phyloP scores from a whole-genome alignment of 2,113 vertebrate genomes.

The Chelonoidis abingdonii region DNA sequence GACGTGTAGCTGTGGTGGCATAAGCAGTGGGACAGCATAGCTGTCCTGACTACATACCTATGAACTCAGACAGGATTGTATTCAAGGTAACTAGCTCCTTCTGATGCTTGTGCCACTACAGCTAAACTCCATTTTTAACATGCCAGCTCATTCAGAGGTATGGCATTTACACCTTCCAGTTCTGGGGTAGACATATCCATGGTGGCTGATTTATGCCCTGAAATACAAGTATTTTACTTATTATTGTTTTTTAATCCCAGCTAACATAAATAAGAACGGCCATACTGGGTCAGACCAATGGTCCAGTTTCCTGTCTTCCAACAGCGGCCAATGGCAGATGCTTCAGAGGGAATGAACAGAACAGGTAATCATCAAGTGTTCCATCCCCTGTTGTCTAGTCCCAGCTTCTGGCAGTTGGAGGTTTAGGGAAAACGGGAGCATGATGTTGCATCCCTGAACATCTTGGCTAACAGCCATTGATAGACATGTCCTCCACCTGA shows the following conservation, averaged over 20 bases:
- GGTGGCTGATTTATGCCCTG: fast-evolving
- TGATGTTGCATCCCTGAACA: not conserved
- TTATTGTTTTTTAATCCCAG: not conserved
- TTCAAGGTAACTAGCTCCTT: not conserved
- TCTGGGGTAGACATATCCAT: not conserved
- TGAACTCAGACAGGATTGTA: not conserved
- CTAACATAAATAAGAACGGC: not conserved
- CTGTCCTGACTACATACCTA: not conserved
- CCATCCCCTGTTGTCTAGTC: not conserved
- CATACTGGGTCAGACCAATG: not conserved
- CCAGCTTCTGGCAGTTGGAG: not conserved
- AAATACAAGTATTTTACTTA: not conserved
- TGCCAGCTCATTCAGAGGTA: not conserved
- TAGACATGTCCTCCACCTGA: not conserved
- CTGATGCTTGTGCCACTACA: not conserved
- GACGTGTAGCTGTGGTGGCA: not conserved
- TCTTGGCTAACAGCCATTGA: not conserved
- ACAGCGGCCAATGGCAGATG: not conserved
- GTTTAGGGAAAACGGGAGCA: not conserved
- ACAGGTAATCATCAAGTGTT: not conserved
- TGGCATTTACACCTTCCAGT: not conserved
- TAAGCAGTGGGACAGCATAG: not conserved
- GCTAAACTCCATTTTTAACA: not conserved
- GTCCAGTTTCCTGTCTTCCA: not conserved
- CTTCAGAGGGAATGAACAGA: not conserved